Conservation (phyloP, 2,888 invertebrate genomes). For the Tiliacea aurago region DNA sequence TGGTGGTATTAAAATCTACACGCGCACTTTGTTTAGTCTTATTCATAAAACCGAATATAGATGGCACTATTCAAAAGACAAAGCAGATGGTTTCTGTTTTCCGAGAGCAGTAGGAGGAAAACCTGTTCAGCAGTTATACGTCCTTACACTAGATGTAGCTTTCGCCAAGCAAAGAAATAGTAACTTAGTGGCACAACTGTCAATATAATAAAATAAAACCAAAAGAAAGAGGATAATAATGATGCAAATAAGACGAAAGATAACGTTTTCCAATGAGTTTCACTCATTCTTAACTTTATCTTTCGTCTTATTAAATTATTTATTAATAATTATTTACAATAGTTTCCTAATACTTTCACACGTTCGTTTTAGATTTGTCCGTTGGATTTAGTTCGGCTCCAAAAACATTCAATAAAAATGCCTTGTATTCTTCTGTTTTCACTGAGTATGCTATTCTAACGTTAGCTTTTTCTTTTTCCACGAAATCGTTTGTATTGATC, state of each 20-base stretch:
- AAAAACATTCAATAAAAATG: constrained; percentile 78
- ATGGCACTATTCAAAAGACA: neutral
- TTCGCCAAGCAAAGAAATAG: neutral
- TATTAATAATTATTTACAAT: neutral
- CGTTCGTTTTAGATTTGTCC: constrained; percentile 8
- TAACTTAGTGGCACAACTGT: too few relatives aligned
- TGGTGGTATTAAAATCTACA: neutral
- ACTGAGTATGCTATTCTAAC: constrained; percentile 77
- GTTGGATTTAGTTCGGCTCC: constrained; percentile 41
- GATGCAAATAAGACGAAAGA: neutral
- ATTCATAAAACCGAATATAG: neutral
- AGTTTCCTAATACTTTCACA: constrained; percentile 4
- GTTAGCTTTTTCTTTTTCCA: constrained; percentile 76
- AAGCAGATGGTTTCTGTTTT: too few relatives aligned
- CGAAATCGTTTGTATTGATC: constrained; percentile 75
- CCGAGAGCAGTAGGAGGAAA: too few relatives aligned
- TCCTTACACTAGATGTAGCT: constrained; percentile 20
- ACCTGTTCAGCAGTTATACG: neutral
- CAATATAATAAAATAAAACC: neutral
- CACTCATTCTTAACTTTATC: too few relatives aligned
- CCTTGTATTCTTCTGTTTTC: constrained; percentile 75
- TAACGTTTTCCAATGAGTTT: neutral
- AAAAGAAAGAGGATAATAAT: neutral
- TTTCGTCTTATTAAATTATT: neutral
- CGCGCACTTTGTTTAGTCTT: accelerated